A percentile compares a stretch with the other conserved stretches of the same genome.
Conservation (phyloP, 2,797 vertebrate species). For the Pampus argenteus region DNA sequence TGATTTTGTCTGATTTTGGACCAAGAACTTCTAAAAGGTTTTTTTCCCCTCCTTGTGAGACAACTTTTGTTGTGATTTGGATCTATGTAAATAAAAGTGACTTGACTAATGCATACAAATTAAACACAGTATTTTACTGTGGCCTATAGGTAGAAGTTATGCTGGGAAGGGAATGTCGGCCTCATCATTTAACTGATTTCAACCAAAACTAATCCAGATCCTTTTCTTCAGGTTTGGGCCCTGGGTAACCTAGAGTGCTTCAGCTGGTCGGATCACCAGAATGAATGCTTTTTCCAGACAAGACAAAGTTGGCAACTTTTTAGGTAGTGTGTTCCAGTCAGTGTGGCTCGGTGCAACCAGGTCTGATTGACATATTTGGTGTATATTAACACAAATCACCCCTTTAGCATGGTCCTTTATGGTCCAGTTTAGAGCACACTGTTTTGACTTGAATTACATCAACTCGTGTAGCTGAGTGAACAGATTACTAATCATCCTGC, state of each 20-base stretch:
- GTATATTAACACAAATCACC: not conserved
- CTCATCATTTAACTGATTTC: conserved; percentile 20
- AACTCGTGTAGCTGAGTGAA: conserved; percentile 4
- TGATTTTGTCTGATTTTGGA: not conserved
- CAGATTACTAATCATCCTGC: not conserved
- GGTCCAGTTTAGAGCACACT: not conserved
- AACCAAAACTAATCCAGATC: not conserved
- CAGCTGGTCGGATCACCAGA: conserved; percentile 8
- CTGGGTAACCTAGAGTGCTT: not conserved
- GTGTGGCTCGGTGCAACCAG: conserved; percentile 8
- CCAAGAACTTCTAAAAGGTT: not conserved
- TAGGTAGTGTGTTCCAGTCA: conserved; percentile 4
- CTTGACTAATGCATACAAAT: not conserved
- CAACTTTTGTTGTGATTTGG: too few species aligned
- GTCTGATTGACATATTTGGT: conserved; percentile 51
- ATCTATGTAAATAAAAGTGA: too few species aligned
- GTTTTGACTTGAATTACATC: not conserved
- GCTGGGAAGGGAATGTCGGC: not conserved
- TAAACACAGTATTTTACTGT: not conserved
- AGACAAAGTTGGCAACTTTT: conserved; percentile 32
- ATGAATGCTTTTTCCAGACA: conserved; percentile 1
- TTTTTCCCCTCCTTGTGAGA: too few species aligned
- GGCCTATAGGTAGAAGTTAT: not conserved
- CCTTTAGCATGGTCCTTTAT: not conserved
- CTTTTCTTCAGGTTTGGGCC: not conserved